Evolutionary conservation across 1,140 invertebrate genomes (phyloP), one percentile per base, ranked within the genome.

Genomic region (Eupristina koningsbergeri): DNA sequence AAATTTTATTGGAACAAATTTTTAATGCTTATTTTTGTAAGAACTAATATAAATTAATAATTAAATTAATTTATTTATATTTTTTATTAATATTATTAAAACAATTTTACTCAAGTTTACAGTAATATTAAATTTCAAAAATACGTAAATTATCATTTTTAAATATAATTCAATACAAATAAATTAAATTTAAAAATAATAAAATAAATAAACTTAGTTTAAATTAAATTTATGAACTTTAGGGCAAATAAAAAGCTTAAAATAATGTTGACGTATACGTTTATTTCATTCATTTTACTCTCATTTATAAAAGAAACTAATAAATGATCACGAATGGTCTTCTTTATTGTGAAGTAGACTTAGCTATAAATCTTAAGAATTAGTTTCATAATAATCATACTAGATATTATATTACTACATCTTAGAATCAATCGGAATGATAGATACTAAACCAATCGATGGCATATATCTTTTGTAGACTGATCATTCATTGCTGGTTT

Each of bases 251-350:
- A 58, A 2, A 53, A 58, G 19, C 13, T 58, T 7, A 3, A 39
- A 61, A 39, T 53, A 81, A 69, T 84, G 71, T 84, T 85, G 83
- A 86, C 64, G 61, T 86, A 87, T 86, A 88, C 87, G 79, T 89
- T 87, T 87, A 87, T 88, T 87, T 88, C 81, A 89, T 86, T 88
- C 86, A 85, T 85, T 88, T 87, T 80, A 87, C 50, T 88, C 85
- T 88, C 84, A 89, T 89, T 89, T 89, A 89, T 86, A 89, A 89
- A 89, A 87, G 77, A 87, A 86, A 89, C 85, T 88, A 88, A 86
- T 81, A 77, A 95, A 95, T 87, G 93, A 95, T 89, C 95, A 95
- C 0, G 53, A 61, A 39, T 84, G 77, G 47, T 79, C 41, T 84
- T 79, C 29, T 8, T 80, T 83, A 79, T 81, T 78, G 39, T 74